These are phyloP conservation scores for Urocitellus parryii DNA, from an alignment of 2,113 vertebrate genomes.

Conservation along the genomic window DNA sequence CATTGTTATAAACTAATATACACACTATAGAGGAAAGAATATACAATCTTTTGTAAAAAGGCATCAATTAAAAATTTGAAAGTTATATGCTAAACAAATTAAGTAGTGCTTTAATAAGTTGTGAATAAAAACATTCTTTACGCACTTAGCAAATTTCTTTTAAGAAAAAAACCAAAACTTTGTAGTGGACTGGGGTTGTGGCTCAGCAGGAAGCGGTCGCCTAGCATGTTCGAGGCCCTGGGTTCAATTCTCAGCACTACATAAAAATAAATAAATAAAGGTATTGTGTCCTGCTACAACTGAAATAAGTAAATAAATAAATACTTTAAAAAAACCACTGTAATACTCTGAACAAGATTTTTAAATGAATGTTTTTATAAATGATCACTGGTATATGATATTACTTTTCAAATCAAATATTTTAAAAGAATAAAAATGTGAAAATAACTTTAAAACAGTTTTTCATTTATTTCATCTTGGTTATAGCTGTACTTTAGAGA, in stretches of 20 bases:
- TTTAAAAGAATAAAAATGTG: slow-evolving; percentile 52
- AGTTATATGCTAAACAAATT: background rate
- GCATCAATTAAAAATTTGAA: background rate
- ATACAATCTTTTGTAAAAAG: background rate
- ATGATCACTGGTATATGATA: background rate
- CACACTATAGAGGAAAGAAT: background rate
- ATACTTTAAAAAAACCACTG: background rate
- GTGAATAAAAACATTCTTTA: background rate
- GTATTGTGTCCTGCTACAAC: no score
- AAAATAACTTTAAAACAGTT: slow-evolving; percentile 36
- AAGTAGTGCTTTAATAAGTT: background rate
- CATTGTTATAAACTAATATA: background rate
- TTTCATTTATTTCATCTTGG: slow-evolving; percentile 47
- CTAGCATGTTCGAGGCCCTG: no score
- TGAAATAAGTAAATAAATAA: no score
- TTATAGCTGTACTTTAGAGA: slow-evolving; percentile 55
- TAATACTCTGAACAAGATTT: background rate
- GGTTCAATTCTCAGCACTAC: no score
- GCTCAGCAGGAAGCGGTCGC: no score
- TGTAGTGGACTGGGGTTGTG: no score
- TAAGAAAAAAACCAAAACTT: background rate
- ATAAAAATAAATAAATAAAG: no score
- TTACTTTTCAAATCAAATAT: background rate
- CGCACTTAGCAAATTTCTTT: background rate
- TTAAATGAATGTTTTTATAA: background rate